Evolutionary conservation across 2,888 invertebrate species (phyloP), one percentile per base, ranked within the genome.

Genomic region (Anthophora plumipes): DNA sequence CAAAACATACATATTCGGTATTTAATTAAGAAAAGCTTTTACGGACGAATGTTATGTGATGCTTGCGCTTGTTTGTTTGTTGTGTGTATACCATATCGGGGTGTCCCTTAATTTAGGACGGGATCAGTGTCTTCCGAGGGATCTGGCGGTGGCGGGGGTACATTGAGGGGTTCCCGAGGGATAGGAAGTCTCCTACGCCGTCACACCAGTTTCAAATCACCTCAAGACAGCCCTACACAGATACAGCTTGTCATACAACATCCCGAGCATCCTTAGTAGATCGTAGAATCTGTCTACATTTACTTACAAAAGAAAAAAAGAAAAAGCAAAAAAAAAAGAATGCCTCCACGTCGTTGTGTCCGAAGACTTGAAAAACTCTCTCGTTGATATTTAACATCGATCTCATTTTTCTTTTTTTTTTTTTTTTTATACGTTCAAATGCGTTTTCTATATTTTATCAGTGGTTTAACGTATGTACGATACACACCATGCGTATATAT

Each of bases 201-300:
- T 90, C 93, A 93, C 91, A 93, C 93, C 92, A 93, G 93, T 93
- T 93, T 93, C 93, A 93, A 93, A 92, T 93, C 93, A 91, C 92
- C 93, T 90, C 93, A 93, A 92, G 93, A 93, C 88, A 93, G 90
- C 89, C 91, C 92, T 87, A 91, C 92, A 90, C 93, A 92, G 90
- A 92, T 92, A 91, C 93, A 93, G 87, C 93, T 93, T 92, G 93
- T 93, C 91, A 92, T 93, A 92, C 93, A 93, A 87, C 93, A 93
- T 93, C 93, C 93, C 90, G 93, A 93, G 89, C 92, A 93, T 89
- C 91, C 92, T 89, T 92, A 92, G 76, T 82, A 88, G 77, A 82
- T 79, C 69, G 76, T 79, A 84, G 84, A 86, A 82, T 89, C 77
- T 74, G 54, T 76, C 78, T 83, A 74, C 76, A 74, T 80, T 75